These are phyloP conservation scores for Atrichornis clamosus DNA, from an alignment of 2,113 vertebrate genomes.

Conservation along the genomic window DNA sequence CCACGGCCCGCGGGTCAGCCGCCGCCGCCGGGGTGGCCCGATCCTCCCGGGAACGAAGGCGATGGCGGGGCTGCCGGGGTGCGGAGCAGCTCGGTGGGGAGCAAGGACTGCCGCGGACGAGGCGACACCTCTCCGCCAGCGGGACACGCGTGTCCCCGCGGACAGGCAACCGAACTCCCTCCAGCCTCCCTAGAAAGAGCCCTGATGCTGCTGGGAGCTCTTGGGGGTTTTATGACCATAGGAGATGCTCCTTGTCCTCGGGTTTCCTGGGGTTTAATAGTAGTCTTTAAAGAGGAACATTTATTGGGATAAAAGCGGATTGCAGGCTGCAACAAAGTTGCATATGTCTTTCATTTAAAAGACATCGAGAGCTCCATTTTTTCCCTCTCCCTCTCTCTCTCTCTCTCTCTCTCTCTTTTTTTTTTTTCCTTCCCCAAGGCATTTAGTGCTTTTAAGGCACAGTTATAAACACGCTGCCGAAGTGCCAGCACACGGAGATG, in stretches of 20 bases:
- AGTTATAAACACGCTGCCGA: conserved; percentile 56
- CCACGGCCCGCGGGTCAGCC: background rate
- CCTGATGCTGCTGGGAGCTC: background rate
- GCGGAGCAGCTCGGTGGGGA: background rate
- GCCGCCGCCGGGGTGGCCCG: background rate
- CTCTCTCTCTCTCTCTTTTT: background rate
- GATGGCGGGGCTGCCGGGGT: background rate
- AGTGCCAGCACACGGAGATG: background rate
- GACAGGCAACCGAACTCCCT: background rate
- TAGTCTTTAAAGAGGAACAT: conserved; percentile 6
- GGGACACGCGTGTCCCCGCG: background rate
- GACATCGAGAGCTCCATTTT: conserved; percentile 6
- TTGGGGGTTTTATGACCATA: background rate
- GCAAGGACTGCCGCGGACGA: background rate
- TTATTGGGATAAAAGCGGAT: conserved; percentile 35
- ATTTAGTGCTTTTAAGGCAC: conserved; percentile 50
- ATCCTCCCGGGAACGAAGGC: background rate
- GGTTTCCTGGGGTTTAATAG: background rate
- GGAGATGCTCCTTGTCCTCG: background rate
- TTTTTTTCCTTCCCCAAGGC: background rate
- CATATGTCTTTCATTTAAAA: conserved; percentile 74
- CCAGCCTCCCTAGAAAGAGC: background rate
- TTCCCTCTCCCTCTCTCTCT: no score
- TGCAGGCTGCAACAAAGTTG: background rate
- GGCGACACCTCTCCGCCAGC: background rate